Evolutionary conservation across 2,797 vertebrate species (phyloP), one percentile per base, ranked within the genome.

Genomic region (Hylomyscus alleni): DNA sequence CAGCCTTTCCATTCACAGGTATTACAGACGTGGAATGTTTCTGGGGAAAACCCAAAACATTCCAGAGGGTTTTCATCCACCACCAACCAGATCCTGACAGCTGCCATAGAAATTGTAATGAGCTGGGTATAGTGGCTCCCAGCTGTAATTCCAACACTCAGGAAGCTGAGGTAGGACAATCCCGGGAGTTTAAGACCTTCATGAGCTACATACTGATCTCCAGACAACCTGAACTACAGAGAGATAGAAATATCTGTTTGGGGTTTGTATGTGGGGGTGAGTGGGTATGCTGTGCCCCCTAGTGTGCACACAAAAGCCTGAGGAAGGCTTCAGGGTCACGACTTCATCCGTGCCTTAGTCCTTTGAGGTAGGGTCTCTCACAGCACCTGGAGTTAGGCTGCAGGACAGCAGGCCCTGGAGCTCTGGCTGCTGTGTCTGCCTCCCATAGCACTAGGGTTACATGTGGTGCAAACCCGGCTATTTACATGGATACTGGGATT

Each of bases 51-150:
- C 47, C 34, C 65, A 83, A 69, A 89, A 54, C 90, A 92, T 96
- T 87, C 65, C 80, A 69, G 90, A 69, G 76, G 83, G 40, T 89
- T 96, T 40, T 97, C 90, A 95, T 29, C 52, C 54, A 89, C 72
- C 3, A 0, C 67, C 83, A 80, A 69, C 93, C 73, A 24, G 92
- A 37, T 89, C 47, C 65, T 47, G 52, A 91, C 76, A 95, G 19
- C 78, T 89, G 17, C 73, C 65, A 89, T 13, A 89, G 69, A 94
- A 89, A 31, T n/a, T 96, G 83, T 37, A 20, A 80, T 93, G 47
- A 88, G 19, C 19, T 58, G 72, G 15, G 14, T 75, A 15, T 37
- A 15, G 10, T 60, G 22, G 52, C 52, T 58, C 15, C 58, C 26
- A 40, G 17, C n/a, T 75, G n/a, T 22, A 17, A 50, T 62, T 44